phyloP scores from a whole-genome alignment of 2,888 invertebrate genomes.

The Spodoptera littoralis region DNA sequence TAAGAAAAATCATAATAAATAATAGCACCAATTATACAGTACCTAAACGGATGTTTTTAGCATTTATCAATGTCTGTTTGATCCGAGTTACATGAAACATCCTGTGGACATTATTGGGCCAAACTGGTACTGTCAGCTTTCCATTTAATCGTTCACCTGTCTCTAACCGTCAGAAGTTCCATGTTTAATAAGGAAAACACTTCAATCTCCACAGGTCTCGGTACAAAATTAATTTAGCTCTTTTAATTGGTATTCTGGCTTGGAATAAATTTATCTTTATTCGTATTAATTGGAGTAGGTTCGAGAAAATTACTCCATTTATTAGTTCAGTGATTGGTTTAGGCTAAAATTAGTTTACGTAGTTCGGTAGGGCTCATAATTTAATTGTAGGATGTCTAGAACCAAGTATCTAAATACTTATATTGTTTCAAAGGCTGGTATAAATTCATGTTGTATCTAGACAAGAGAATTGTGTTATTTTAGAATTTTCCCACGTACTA shows the following conservation, averaged over 20 bases:
- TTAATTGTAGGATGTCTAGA: too few species aligned
- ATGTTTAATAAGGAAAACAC: constrained; percentile 43
- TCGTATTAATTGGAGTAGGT: constrained; percentile 15
- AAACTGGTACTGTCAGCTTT: constrained; percentile 47
- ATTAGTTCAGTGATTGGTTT: constrained; percentile 6
- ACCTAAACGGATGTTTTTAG: constrained; percentile 12
- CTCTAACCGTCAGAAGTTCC: constrained; percentile 19
- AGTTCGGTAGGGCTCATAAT: neutral
- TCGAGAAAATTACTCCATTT: constrained; percentile 17
- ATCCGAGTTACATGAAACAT: constrained; percentile 29
- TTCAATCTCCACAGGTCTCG: constrained; percentile 9
- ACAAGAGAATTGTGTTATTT: too few species aligned
- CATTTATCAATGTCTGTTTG: constrained; percentile 25
- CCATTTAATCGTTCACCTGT: constrained; percentile 54
- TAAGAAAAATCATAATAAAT: too few species aligned
- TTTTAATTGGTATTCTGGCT: constrained; percentile 25
- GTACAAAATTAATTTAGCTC: constrained; percentile 32
- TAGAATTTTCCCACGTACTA: too few species aligned
- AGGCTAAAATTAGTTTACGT: constrained; percentile 4
- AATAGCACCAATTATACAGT: neutral
- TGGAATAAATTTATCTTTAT: constrained; percentile 13
- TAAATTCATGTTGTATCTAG: too few species aligned
- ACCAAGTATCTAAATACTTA: too few species aligned
- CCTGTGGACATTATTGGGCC: constrained; percentile 34
- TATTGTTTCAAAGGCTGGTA: too few species aligned